These are phyloP conservation scores for Hoplostethus atlanticus DNA, from an alignment of 2,797 vertebrate species.

Conservation along the genomic window DNA sequence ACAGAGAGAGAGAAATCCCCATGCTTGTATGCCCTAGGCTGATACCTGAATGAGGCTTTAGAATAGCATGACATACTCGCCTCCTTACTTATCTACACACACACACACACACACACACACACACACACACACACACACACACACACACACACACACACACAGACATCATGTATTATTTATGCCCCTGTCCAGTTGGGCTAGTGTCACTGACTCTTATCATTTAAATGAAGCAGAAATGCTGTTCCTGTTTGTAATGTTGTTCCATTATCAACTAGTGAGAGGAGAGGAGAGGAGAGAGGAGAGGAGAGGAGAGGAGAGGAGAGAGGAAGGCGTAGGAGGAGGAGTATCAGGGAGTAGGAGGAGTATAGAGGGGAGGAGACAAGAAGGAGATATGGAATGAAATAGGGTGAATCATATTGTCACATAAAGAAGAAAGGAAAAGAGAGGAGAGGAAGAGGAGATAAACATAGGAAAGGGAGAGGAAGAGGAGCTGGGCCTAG, in stretches of 20 bases:
- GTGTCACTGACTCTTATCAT: slow-evolving; percentile 91
- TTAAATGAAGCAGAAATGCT: slow-evolving; percentile 92
- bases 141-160: slow-evolving; percentile 46
- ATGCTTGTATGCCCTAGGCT: background rate
- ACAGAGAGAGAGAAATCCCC: background rate
- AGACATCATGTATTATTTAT: slow-evolving; percentile 70
- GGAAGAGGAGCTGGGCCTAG: background rate
- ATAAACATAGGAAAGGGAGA: slow-evolving; percentile 20
- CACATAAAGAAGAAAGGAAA: too few relatives aligned
- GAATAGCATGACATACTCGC: background rate
- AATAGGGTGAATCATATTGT: background rate
- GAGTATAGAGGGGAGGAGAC: background rate
- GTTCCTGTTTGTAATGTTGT: slow-evolving; percentile 89
- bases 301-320: background rate
- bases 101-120: slow-evolving; percentile 34
- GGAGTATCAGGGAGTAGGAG: too few relatives aligned
- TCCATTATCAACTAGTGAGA: slow-evolving; percentile 91
- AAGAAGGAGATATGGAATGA: background rate
- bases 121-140: slow-evolving; percentile 42
- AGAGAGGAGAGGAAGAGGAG: background rate
- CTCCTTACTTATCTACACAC: background rate
- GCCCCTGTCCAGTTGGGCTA: slow-evolving; percentile 76
- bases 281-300: slow-evolving; percentile 69
- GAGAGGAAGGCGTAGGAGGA: too few relatives aligned
- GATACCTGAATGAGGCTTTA: slow-evolving; percentile 6